Evolutionary conservation across 2,113 vertebrate genomes (phyloP).

Genomic region (Thryonomys swinderianus): DNA sequence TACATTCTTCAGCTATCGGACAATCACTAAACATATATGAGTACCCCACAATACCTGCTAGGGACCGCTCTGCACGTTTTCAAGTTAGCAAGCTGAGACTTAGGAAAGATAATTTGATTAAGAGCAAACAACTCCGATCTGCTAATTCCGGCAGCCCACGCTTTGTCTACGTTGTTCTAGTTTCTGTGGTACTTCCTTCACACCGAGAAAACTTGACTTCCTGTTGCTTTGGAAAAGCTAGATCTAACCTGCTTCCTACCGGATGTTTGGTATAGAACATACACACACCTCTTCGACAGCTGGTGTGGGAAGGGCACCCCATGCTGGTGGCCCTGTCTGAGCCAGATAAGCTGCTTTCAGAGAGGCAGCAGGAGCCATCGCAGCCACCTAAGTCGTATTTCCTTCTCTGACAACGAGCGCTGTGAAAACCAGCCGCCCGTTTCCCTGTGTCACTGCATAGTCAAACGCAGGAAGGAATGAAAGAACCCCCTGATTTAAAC

Average conservation of each 20-base stretch:
- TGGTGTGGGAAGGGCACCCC: not conserved
- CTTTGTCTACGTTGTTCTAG: not conserved
- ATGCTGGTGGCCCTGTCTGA: not conserved
- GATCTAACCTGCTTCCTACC: not conserved
- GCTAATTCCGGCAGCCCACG: not conserved
- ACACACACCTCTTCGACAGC: not conserved
- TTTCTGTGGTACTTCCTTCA: not conserved
- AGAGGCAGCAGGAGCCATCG: not conserved
- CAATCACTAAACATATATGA: not conserved
- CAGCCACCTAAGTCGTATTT: not conserved
- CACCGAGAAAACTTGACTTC: not conserved
- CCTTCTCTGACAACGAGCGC: not conserved
- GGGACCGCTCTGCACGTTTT: not conserved
- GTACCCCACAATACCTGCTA: not conserved
- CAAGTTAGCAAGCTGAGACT: not conserved
- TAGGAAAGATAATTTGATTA: not conserved
- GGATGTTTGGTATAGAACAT: not conserved
- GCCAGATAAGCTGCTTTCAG: not conserved
- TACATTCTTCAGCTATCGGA: not conserved
- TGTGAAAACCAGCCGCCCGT: not conserved
- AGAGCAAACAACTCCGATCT: not conserved
- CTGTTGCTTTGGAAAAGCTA: not conserved
- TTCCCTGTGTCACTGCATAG: not conserved
- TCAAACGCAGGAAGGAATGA: not conserved
- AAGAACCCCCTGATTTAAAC: not conserved